Percentiles rank a stretch among this genome's conserved stretches.
Evolutionary conservation across 2,797 vertebrate species (phyloP).

Genomic region (Macropodus opercularis): DNA sequence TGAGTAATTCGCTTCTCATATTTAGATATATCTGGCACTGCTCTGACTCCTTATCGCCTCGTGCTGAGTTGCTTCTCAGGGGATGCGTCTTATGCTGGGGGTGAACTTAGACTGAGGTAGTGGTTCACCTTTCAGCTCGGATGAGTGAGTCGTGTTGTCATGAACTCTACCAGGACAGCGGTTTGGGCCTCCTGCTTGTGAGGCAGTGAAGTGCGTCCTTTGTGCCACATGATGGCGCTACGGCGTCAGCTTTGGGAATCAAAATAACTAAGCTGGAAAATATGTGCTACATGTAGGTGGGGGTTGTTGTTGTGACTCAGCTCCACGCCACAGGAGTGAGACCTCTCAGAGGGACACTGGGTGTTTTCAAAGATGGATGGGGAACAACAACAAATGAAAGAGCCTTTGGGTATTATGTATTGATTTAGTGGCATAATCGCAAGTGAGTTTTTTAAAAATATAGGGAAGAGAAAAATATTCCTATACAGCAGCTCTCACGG

Average conservation of each 20-base stretch:
- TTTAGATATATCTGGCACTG: background rate
- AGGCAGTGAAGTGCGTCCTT: constrained; percentile 12
- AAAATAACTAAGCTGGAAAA: constrained; percentile 17
- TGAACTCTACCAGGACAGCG: background rate
- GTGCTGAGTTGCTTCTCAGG: background rate
- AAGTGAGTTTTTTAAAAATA: constrained; percentile 28
- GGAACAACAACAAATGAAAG: constrained; percentile 48
- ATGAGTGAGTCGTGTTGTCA: constrained; percentile 21
- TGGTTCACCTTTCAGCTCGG: background rate
- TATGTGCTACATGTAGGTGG: constrained; percentile 30
- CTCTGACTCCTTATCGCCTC: no score
- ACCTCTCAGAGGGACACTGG: constrained; percentile 46
- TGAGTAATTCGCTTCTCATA: background rate
- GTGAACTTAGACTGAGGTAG: no score
- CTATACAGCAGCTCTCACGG: constrained; percentile 29
- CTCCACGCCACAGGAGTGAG: constrained; percentile 49
- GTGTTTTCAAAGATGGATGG: constrained; percentile 50
- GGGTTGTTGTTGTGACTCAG: constrained; percentile 60
- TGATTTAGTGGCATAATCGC: constrained; percentile 58
- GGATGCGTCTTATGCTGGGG: no score
- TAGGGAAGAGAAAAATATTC: constrained; percentile 20
- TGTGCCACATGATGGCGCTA: constrained; percentile 53
- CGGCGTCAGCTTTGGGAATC: constrained; percentile 12
- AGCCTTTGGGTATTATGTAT: constrained; percentile 53
- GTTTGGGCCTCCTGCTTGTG: background rate